phyloP scores from a whole-genome alignment of 30 jellyfish, hydroid and myxozoan genomes.

The Clytia hemisphaerica region DNA sequence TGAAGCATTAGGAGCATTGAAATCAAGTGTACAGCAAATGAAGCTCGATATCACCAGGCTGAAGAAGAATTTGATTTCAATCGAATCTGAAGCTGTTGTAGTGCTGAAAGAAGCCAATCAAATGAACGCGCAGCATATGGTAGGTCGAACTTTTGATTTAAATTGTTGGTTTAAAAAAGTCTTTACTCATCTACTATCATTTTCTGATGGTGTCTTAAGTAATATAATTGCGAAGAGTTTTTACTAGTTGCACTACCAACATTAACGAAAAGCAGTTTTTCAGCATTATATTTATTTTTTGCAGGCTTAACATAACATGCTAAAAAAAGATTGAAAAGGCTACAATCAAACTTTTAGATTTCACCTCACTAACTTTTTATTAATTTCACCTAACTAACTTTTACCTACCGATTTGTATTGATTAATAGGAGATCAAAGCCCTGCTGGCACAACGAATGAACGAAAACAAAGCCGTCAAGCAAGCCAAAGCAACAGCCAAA shows the following conservation, averaged over 20 bases:
- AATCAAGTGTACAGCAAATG: slow-evolving; percentile 90
- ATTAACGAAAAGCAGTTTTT: too few species aligned
- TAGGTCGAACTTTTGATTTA: slow-evolving; percentile 6
- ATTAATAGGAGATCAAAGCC: not conserved
- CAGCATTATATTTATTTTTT: not conserved
- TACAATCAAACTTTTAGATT: not conserved
- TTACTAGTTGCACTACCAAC: too few species aligned
- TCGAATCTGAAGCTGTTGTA: slow-evolving; percentile 69
- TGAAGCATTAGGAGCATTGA: slow-evolving; percentile 97
- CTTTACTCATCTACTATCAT: too few species aligned
- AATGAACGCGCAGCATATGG: slow-evolving; percentile 50
- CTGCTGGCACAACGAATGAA: not conserved
- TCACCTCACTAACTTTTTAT: too few species aligned
- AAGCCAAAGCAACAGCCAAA: slow-evolving; percentile 1
- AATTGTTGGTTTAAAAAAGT: too few species aligned
- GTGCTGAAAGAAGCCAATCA: slow-evolving; percentile 51
- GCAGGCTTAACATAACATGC: not conserved
- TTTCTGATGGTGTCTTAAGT: too few species aligned
- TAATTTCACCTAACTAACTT: not conserved
- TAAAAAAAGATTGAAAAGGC: not conserved
- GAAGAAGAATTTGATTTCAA: slow-evolving; percentile 36
- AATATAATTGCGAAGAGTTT: too few species aligned
- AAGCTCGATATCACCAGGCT: slow-evolving; percentile 66
- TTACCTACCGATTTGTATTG: not conserved
- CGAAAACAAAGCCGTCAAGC: slow-evolving; percentile 9